Evolutionary conservation across 2,888 invertebrate genomes (phyloP).

Genomic region (Ametastegia equiseti): DNA sequence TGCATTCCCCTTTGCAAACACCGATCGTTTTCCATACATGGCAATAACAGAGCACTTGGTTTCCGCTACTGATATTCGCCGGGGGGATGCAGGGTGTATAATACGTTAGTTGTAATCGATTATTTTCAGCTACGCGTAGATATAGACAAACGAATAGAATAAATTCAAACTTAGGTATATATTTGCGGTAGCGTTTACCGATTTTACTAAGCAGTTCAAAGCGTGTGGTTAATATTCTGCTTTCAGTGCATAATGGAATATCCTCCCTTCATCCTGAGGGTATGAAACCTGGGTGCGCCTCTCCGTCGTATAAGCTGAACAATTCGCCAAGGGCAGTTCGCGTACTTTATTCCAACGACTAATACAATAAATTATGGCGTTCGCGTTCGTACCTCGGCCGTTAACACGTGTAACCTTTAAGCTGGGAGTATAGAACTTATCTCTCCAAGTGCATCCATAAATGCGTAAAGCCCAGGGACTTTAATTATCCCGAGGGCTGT

Average conservation of each 20-base stretch:
- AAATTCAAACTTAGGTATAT: background rate
- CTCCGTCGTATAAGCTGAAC: background rate
- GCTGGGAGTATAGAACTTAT: background rate
- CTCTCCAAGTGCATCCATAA: slow-evolving; percentile 25
- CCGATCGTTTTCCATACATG: slow-evolving; percentile 13
- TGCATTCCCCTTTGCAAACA: background rate
- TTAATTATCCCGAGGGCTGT: slow-evolving; percentile 7
- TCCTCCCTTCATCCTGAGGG: background rate
- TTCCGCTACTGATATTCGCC: background rate
- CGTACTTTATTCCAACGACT: background rate
- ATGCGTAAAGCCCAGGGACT: slow-evolving; percentile 20
- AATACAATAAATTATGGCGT: slow-evolving; percentile 35
- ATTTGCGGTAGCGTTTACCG: background rate
- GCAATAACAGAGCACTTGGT: slow-evolving; percentile 25
- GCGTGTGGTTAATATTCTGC: background rate
- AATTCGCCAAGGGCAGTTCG: slow-evolving; percentile 18
- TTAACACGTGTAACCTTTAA: slow-evolving; percentile 37
- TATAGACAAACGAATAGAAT: no score
- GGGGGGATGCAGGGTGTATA: background rate
- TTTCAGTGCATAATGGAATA: background rate
- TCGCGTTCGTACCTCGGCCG: background rate
- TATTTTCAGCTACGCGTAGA: background rate
- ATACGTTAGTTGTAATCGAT: background rate
- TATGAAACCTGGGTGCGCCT: slow-evolving; percentile 20
- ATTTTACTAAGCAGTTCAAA: background rate